Conservation (phyloP, 1,140 invertebrate genomes). For the Drosophila kikkawai region DNA sequence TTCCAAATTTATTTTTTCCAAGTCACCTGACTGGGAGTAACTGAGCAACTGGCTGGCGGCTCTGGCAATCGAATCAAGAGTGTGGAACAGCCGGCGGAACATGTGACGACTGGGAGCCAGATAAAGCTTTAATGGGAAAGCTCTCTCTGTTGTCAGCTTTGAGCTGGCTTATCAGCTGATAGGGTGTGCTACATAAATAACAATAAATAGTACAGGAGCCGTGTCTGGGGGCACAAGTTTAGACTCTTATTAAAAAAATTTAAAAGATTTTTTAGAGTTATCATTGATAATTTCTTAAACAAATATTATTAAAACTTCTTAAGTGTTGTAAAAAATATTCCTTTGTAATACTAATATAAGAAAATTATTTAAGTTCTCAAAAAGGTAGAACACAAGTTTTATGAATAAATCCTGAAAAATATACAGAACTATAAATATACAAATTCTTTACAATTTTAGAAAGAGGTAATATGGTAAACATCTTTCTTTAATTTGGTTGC, state of each 20-base stretch:
- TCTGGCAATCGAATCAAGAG: constrained; percentile 37
- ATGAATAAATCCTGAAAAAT: no score
- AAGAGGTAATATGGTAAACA: no score
- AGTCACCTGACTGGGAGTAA: constrained; percentile 73
- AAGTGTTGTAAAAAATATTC: no score
- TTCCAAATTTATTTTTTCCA: constrained; percentile 26
- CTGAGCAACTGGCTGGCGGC: constrained; percentile 35
- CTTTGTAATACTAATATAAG: no score
- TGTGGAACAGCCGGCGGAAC: constrained; percentile 30
- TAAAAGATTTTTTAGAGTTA: background rate
- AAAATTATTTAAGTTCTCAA: no score
- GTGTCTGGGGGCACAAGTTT: background rate
- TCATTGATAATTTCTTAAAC: no score
- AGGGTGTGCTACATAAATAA: background rate
- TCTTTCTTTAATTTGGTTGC: no score
- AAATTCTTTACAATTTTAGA: no score
- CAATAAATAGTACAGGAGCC: background rate
- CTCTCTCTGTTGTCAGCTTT: constrained; percentile 44
- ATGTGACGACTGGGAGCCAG: constrained; percentile 12
- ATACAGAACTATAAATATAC: no score
- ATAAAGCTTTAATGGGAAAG: constrained; percentile 19
- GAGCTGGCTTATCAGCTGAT: constrained; percentile 30
- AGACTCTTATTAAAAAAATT: no score
- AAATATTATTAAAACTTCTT: no score
- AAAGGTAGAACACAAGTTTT: no score